Conservation (phyloP, 2,888 invertebrate genomes). For the Arctia plantaginis region DNA sequence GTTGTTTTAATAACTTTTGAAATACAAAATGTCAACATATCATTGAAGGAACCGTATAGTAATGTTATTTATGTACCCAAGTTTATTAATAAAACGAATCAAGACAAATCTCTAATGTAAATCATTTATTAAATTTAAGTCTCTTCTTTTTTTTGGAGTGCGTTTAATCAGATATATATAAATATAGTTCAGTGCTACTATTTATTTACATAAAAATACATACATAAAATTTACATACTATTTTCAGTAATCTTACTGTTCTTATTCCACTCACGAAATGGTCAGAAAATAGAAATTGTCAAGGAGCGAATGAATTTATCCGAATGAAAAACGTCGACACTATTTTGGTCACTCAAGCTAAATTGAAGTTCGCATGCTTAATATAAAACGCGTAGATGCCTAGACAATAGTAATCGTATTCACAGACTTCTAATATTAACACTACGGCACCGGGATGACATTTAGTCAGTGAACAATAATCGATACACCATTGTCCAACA, state of each 20-base stretch:
- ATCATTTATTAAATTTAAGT: background rate
- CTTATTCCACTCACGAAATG: slow-evolving; percentile 62
- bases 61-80: background rate
- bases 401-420: slow-evolving; percentile 84
- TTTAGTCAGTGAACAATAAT: slow-evolving; percentile 86
- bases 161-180: background rate
- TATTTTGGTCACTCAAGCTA: slow-evolving; percentile 82
- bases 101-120: background rate
- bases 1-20: background rate
- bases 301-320: slow-evolving; percentile 70
- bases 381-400: slow-evolving; percentile 85
- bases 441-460: slow-evolving; percentile 85
- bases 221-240: no score
- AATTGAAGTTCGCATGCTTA: slow-evolving; percentile 80
- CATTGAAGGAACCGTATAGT: background rate
- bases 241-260: slow-evolving; percentile 55
- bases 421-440: slow-evolving; percentile 86
- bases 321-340: slow-evolving; percentile 73
- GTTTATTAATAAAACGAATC: background rate
- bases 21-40: background rate
- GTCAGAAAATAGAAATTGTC: slow-evolving; percentile 74
- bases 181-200: background rate
- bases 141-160: background rate
- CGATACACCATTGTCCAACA: slow-evolving; percentile 86
- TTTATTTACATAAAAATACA: slow-evolving; percentile 4